Evolutionary conservation across 2,888 invertebrate genomes (phyloP), one percentile per base, ranked within the genome.

Genomic region (Drosophila subquinaria): DNA sequence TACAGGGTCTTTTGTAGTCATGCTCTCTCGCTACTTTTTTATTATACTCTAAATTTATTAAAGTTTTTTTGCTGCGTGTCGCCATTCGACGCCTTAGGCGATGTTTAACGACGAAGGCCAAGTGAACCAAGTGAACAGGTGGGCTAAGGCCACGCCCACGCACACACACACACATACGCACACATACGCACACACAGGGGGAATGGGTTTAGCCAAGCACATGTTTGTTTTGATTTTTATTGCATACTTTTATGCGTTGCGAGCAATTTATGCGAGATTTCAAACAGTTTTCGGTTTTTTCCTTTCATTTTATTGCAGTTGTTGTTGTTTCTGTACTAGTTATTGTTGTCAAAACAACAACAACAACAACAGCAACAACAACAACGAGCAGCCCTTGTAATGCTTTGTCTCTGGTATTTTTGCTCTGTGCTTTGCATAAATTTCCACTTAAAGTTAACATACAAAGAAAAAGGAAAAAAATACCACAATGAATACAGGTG

Each of bases 341-440:
- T 20, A 43, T 9, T 52, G 36, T 33, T 43, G 42, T 38, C 17
- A 17, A 17, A 17, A 17, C 17, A 17, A 17, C 17, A 17, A 17
- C 17, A 17, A 17, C 17, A 17, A 1, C 17, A 9, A 17, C 17
- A 33, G 35, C 10, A 45, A 20, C 20, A 40, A 23, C 27, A 48
- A 48, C 48, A 48, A 30, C 48, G 15, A 36, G 8, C 20, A 11
- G 27, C 15, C 30, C 52, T 45, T 38, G 35, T 35, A 40, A 50
- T 50, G 38, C 61, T 57, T 60, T 69, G 42, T 64, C 51, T 66
- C 50, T 33, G 50, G 53, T 51, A 27, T 50, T 69, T 53, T 11
- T 69, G 74, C 77, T 75, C 77, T 75, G 70, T 89, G 90, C 88
- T 82, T 84, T 85, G 90, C 90, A 84, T 89, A 89, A 84, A 89